Conservation (phyloP, 1,140 invertebrate species). For the Neuroterus valhalla region DNA sequence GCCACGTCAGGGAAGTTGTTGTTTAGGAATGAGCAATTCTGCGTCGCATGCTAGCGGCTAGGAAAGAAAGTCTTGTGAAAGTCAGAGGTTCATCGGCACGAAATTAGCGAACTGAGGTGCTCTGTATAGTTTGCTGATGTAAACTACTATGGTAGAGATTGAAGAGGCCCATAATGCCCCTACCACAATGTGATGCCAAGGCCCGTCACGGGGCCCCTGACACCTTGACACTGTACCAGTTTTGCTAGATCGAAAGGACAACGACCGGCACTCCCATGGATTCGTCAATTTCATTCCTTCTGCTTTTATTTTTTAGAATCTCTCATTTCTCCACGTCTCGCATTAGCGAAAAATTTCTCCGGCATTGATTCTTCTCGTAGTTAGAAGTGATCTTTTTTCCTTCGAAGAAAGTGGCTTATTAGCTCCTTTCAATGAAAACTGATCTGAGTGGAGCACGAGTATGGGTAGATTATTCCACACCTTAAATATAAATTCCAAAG, state of each 20-base stretch:
- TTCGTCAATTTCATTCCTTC: conserved; percentile 40
- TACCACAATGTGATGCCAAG: conserved; percentile 13
- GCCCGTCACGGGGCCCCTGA: conserved; percentile 37
- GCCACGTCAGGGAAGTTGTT: conserved; percentile 5
- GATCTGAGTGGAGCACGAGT: too few relatives aligned
- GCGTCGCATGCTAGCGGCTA: conserved; percentile 5
- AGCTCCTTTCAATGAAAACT: too few relatives aligned
- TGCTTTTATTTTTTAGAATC: conserved; percentile 27
- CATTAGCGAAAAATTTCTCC: neutral
- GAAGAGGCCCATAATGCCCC: conserved; percentile 18
- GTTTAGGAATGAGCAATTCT: conserved; percentile 19
- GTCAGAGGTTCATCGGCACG: conserved; percentile 43
- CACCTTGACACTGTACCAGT: conserved; percentile 70
- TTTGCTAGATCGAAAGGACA: conserved; percentile 50
- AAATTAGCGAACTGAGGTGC: conserved; percentile 30
- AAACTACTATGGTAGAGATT: conserved; percentile 8
- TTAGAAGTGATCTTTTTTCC: neutral
- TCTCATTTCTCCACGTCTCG: neutral
- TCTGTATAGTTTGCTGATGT: conserved; percentile 1
- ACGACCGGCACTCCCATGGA: conserved; percentile 34
- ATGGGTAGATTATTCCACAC: too few relatives aligned
- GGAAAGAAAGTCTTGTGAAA: conserved; percentile 67
- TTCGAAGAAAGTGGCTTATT: too few relatives aligned
- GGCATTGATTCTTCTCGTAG: conserved; percentile 16
- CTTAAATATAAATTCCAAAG: neutral